A percentile compares a stretch with the other conserved stretches of the same genome.
phyloP scores from a whole-genome alignment of 2,113 vertebrate genomes.

The Charina bottae region DNA sequence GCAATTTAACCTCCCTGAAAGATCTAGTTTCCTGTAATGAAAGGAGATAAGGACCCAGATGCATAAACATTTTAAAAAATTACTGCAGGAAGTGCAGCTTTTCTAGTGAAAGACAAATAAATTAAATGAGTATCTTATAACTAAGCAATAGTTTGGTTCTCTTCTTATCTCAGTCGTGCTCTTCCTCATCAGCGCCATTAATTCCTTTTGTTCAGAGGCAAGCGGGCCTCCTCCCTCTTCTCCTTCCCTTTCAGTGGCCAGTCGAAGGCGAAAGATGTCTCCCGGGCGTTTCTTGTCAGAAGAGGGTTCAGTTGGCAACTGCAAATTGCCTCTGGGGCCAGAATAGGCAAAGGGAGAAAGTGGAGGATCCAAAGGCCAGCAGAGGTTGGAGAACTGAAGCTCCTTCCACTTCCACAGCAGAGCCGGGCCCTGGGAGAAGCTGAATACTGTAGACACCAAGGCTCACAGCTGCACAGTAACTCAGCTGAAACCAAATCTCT shows the following conservation, averaged over 20 bases:
- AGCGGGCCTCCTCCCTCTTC: neutral
- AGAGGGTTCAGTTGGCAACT: neutral
- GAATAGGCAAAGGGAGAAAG: neutral
- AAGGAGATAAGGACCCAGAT: conserved; percentile 5
- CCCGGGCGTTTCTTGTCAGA: rapidly evolving
- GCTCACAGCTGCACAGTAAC: neutral
- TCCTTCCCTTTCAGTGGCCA: neutral
- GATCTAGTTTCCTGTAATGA: conserved; percentile 25
- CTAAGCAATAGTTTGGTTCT: neutral
- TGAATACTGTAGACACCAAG: neutral
- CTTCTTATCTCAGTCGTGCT: neutral
- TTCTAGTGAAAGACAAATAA: rapidly evolving
- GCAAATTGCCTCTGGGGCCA: neutral
- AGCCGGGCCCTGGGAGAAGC: neutral
- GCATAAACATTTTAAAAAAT: neutral
- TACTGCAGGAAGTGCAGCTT: neutral
- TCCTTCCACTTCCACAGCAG: neutral
- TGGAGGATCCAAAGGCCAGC: neutral
- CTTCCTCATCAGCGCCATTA: neutral
- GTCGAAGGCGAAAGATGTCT: neutral
- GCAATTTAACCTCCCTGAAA: neutral
- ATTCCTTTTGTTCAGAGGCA: neutral
- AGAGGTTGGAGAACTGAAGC: neutral
- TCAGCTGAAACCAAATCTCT: neutral
- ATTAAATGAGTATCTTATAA: neutral